Conservation (phyloP, 2,113 vertebrate genomes). For the Thryonomys swinderianus region DNA sequence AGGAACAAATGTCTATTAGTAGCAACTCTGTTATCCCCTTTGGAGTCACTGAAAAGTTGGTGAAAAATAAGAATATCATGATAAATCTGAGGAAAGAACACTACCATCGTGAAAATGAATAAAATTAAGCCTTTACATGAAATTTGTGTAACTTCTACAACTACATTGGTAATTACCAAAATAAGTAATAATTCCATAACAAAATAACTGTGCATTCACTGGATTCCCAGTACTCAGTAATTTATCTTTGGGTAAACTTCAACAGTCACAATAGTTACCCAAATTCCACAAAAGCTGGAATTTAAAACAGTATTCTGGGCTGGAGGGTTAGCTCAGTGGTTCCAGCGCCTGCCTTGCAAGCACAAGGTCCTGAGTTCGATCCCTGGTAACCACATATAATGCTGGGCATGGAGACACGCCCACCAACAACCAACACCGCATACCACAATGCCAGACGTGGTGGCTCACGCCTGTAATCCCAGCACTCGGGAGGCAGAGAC, state of each 20-base stretch:
- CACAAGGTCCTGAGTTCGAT: no score
- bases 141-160: not conserved
- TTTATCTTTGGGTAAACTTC: constrained; percentile 2
- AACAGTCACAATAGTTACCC: constrained; percentile 1
- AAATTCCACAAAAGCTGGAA: not conserved
- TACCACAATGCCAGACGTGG: no score
- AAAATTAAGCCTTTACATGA: not conserved
- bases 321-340: no score
- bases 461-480: no score
- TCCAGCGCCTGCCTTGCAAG: no score
- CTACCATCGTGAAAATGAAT: not conserved
- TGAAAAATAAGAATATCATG: not conserved
- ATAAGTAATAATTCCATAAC: not conserved
- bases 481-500: no score
- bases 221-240: not conserved
- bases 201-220: constrained; percentile 5
- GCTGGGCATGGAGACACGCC: no score
- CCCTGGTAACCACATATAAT: no score
- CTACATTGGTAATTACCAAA: not conserved
- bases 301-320: not conserved
- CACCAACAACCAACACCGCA: no score
- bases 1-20: not conserved
- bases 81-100: not conserved
- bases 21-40: not conserved
- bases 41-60: not conserved